Evolutionary conservation across 2,797 vertebrate species (phyloP).

Genomic region (Liparis tanakae): DNA sequence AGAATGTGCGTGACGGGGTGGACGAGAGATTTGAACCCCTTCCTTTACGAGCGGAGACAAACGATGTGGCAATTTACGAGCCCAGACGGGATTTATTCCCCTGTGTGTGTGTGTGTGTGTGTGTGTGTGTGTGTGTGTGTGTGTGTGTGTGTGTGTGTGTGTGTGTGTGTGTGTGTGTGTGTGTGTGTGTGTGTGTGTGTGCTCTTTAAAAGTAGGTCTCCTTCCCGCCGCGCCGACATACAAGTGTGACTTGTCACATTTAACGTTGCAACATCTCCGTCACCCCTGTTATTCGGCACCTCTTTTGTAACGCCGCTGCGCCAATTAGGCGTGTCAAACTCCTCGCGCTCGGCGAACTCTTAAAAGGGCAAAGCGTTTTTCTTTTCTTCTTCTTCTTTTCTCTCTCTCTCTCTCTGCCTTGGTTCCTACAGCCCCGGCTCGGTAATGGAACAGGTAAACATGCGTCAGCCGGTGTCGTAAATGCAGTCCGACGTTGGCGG

Average conservation of each 20-base stretch:
- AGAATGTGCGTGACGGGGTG: neutral
- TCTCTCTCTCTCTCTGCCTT: neutral
- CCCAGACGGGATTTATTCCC: neutral
- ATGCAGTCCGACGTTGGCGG: neutral
- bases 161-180: neutral
- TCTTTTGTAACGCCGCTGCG: neutral
- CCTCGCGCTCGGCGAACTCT: constrained; percentile 12
- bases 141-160: neutral
- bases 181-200: neutral
- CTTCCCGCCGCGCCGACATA: neutral
- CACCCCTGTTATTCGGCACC: neutral
- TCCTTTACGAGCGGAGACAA: neutral
- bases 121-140: neutral
- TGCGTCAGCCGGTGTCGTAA: neutral
- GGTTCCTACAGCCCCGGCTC: constrained; percentile 6
- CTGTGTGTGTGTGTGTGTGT: neutral
- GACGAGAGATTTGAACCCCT: neutral
- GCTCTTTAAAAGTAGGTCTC: neutral
- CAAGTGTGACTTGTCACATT: constrained; percentile 8
- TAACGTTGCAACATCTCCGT: neutral
- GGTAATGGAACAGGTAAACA: constrained; percentile 4
- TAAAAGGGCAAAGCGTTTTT: constrained; percentile 30
- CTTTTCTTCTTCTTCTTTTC: constrained; percentile 4
- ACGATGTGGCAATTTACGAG: neutral
- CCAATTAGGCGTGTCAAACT: constrained; percentile 29